Evolutionary conservation across 53 echinoderm and acorn worm species (phyloP).

Genomic region (Crossaster papposus): DNA sequence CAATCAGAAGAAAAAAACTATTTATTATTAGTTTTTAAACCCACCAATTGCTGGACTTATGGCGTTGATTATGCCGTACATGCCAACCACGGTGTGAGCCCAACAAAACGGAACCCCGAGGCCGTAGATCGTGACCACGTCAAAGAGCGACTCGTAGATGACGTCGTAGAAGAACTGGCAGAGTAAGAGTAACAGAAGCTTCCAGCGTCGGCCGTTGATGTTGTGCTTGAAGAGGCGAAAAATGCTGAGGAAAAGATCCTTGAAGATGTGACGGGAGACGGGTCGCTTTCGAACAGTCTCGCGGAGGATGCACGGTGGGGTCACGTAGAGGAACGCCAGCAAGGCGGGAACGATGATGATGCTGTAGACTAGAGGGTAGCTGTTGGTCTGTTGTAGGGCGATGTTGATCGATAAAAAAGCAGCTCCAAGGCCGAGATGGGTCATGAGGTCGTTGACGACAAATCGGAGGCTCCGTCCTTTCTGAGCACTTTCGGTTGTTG

Average conservation of each 20-base stretch:
- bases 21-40: neutral
- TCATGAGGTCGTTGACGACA: constrained; percentile 45
- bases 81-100: constrained; percentile 49
- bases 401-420: constrained; percentile 39
- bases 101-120: constrained; percentile 67
- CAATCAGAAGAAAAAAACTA: neutral
- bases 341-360: constrained; percentile 18
- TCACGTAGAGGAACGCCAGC: constrained; percentile 43
- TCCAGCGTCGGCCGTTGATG: constrained; percentile 24
- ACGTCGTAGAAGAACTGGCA: constrained; percentile 34
- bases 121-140: constrained; percentile 57
- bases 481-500: neutral
- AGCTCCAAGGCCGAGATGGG: constrained; percentile 48
- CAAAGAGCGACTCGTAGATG: constrained; percentile 41
- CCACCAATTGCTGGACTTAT: constrained; percentile 36
- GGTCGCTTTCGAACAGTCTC: constrained; percentile 39
- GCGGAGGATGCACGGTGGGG: constrained; percentile 55
- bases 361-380: constrained; percentile 33
- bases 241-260: constrained; percentile 41
- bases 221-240: constrained; percentile 11
- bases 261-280: constrained; percentile 13
- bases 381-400: constrained; percentile 30
- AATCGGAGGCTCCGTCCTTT: constrained; percentile 43
- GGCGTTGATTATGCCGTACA: constrained; percentile 5
- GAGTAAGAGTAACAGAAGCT: constrained; percentile 22